These are phyloP conservation scores for Xestia xanthographa DNA, from an alignment of 2,888 invertebrate genomes.

Conservation along the genomic window DNA sequence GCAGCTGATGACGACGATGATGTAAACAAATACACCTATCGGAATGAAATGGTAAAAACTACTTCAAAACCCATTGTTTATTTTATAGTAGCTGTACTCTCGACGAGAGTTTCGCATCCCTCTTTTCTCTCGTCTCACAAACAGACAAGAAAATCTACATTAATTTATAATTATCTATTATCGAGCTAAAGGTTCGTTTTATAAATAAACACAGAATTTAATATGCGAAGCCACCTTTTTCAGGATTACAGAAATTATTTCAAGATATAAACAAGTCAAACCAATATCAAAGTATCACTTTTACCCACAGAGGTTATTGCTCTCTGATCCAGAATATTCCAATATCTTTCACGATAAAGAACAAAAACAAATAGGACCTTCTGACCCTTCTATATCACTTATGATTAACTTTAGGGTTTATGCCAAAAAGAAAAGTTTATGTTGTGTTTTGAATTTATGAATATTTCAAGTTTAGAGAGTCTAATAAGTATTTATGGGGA, in stretches of 20 bases:
- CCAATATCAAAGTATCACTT: constrained; percentile 3
- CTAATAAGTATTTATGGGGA: background rate
- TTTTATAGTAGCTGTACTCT: background rate
- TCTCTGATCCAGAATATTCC: constrained; percentile 30
- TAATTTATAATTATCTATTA: background rate
- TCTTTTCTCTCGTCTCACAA: background rate
- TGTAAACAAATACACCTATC: background rate
- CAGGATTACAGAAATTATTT: constrained; percentile 1
- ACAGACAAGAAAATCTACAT: background rate
- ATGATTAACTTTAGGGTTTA: constrained; percentile 38
- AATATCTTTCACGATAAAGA: constrained; percentile 40
- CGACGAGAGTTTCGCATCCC: background rate
- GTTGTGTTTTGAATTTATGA: constrained; percentile 18
- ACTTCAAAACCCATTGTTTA: background rate
- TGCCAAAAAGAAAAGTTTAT: constrained; percentile 16
- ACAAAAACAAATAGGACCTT: constrained; percentile 21
- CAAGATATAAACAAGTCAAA: background rate
- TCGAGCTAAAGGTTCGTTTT: background rate
- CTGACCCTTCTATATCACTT: constrained; percentile 30
- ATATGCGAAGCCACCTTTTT: background rate
- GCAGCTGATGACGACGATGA: too few species aligned
- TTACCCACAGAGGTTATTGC: constrained; percentile 1
- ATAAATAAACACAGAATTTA: background rate
- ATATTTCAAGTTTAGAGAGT: background rate
- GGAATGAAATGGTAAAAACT: background rate